phyloP scores from a whole-genome alignment of 2,888 invertebrate genomes.

The Pomacea canaliculata region DNA sequence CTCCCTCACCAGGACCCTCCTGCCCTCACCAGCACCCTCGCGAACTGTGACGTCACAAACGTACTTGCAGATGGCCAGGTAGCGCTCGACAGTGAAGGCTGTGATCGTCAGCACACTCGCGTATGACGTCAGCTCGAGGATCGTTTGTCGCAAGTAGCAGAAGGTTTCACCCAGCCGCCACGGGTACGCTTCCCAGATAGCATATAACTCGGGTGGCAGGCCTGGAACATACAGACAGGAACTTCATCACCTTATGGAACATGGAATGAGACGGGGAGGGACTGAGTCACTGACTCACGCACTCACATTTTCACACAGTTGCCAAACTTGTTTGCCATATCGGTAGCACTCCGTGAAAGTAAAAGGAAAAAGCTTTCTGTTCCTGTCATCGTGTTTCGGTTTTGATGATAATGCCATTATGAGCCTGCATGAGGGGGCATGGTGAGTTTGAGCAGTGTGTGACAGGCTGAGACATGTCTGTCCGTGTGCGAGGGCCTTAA shows the following conservation, averaged over 20 bases:
- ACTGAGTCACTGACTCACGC: not conserved
- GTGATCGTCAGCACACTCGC: slow-evolving; percentile 92
- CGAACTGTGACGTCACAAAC: not conserved
- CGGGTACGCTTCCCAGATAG: slow-evolving; percentile 70
- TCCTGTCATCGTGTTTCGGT: no score
- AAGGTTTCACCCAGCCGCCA: slow-evolving; percentile 67
- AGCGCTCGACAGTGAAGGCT: slow-evolving; percentile 89
- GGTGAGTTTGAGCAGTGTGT: no score
- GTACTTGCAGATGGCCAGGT: slow-evolving; percentile 83
- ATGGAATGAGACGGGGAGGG: not conserved
- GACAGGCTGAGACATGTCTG: no score
- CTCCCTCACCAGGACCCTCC: no score
- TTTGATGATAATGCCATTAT: no score
- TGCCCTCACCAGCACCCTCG: no score
- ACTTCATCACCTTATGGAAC: not conserved
- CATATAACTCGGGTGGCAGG: slow-evolving; percentile 69
- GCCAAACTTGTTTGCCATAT: no score
- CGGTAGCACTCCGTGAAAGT: no score
- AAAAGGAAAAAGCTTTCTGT: no score
- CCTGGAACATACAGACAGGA: slow-evolving; percentile 51
- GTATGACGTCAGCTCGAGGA: slow-evolving; percentile 80
- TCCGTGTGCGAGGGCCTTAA: no score
- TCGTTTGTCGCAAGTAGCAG: slow-evolving; percentile 69
- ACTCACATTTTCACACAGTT: no score
- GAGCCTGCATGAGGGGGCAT: no score